Percentiles rank a stretch among this genome's conserved stretches.
phyloP scores from a whole-genome alignment of 2,797 vertebrate species.

The Enoplosus armatus region DNA sequence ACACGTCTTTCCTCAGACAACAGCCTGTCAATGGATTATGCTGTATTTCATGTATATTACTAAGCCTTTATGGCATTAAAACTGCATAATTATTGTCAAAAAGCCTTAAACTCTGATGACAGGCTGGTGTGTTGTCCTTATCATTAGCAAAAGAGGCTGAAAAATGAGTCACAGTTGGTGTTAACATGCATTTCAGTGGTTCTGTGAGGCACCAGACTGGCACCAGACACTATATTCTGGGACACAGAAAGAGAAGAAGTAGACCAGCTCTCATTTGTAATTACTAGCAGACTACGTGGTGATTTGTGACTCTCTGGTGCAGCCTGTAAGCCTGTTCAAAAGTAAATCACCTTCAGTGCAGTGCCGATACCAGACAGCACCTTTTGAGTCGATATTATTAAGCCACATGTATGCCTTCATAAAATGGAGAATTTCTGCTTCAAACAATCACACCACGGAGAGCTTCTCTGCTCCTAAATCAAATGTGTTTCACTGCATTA shows the following conservation, averaged over 20 bases:
- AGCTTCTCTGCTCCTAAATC: constrained; percentile 18
- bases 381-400: constrained; percentile 37
- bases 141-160: not conserved
- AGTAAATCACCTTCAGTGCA: constrained; percentile 53
- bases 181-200: constrained; percentile 10
- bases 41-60: not conserved
- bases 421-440: constrained; percentile 45
- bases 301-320: constrained; percentile 52
- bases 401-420: constrained; percentile 11
- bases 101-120: not conserved
- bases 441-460: constrained; percentile 11
- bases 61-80: not conserved
- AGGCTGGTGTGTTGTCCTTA: not conserved
- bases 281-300: constrained; percentile 19
- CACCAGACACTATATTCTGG: constrained; percentile 35
- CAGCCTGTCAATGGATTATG: not conserved
- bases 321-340: constrained; percentile 21
- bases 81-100: not conserved
- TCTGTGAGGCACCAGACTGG: constrained; percentile 26
- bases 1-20: not conserved
- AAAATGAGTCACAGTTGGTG: constrained; percentile 19
- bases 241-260: constrained; percentile 30
- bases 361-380: constrained; percentile 40
- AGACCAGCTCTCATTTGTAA: constrained; percentile 39
- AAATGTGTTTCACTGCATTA: constrained; percentile 14